Evolutionary conservation across 2,113 vertebrate species (phyloP).

Genomic region (Phrynosoma platyrhinos): DNA sequence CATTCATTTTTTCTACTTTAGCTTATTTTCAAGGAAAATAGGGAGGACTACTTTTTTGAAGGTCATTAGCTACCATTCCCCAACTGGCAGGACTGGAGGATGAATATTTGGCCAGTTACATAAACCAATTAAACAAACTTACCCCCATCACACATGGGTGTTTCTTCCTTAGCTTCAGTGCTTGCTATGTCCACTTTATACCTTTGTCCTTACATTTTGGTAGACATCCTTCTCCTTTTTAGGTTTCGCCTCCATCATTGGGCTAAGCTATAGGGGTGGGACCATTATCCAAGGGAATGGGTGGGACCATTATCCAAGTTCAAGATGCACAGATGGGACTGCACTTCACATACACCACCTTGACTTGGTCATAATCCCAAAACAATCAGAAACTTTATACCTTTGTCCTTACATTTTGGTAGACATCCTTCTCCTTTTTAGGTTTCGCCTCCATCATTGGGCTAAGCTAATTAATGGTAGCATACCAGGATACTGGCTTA

Average conservation of each 20-base stretch:
- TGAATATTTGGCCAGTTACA: background rate
- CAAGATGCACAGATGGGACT: background rate
- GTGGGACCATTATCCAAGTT: background rate
- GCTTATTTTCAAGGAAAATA: conserved; percentile 45
- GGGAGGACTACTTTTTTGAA: conserved; percentile 3
- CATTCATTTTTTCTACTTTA: conserved; percentile 45
- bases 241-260: too few species aligned
- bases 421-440: background rate
- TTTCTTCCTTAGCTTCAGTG: background rate
- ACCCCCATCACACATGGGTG: background rate
- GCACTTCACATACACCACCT: background rate
- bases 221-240: too few species aligned
- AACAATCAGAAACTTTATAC: conserved; percentile 52
- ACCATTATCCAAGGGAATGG: too few species aligned
- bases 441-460: background rate
- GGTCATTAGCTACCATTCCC: conserved; percentile 47
- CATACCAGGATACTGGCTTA: background rate
- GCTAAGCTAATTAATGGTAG: background rate
- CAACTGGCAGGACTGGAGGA: background rate
- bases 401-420: background rate
- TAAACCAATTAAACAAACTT: background rate
- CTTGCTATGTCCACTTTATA: background rate
- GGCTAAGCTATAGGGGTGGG: too few species aligned
- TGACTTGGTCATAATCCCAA: conserved; percentile 31
- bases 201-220: too few species aligned